phyloP scores from a whole-genome alignment of 2,888 invertebrate genomes.

The Cylindroiulus punctatus region DNA sequence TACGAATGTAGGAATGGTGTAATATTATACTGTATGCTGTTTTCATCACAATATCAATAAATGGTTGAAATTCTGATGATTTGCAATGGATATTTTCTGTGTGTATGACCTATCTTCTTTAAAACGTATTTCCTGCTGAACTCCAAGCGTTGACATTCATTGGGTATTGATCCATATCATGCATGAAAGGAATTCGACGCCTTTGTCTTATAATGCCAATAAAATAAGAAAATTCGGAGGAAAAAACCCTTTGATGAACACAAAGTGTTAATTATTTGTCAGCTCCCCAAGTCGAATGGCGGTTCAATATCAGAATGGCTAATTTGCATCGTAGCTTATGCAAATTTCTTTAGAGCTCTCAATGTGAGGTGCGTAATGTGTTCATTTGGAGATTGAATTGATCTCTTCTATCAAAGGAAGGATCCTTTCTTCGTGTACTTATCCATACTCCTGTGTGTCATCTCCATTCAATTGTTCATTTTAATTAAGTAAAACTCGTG shows the following conservation, averaged over 20 bases:
- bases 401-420: background rate
- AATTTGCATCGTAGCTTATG: constrained; percentile 18
- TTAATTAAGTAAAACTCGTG: constrained; percentile 18
- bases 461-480: constrained; percentile 6
- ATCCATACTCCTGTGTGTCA: constrained; percentile 9
- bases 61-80: too few species aligned
- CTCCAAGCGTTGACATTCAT: constrained; percentile 6
- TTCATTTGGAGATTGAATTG: constrained; percentile 18
- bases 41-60: too few species aligned
- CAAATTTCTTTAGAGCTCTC: constrained; percentile 2
- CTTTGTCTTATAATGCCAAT: constrained; percentile 18
- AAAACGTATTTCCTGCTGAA: background rate
- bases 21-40: too few species aligned
- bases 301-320: background rate
- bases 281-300: background rate
- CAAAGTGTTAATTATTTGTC: constrained; percentile 1
- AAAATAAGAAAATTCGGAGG: constrained; percentile 1
- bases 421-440: background rate
- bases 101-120: background rate
- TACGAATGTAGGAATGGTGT: too few species aligned
- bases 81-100: too few species aligned
- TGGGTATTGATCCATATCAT: constrained; percentile 18
- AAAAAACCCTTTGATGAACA: constrained; percentile 3
- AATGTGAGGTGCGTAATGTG: constrained; percentile 18
- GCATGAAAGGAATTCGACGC: constrained; percentile 18